Evolutionary conservation across 2,113 vertebrate species (phyloP).

Genomic region (Anhinga rufa): DNA sequence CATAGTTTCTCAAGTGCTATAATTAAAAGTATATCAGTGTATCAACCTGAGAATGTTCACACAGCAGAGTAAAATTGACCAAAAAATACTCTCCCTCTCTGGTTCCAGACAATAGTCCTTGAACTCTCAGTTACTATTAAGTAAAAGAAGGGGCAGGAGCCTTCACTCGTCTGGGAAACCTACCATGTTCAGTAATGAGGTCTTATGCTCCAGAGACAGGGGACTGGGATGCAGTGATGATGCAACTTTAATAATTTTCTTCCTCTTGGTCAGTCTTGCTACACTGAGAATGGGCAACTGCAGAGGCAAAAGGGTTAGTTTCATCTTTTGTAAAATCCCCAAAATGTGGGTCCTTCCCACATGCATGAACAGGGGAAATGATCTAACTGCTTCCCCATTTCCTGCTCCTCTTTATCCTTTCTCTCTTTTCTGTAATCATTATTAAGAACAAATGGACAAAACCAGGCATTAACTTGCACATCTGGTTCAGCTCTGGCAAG

Average conservation of each 20-base stretch:
- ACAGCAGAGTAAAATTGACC: neutral
- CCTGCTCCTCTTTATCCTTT: neutral
- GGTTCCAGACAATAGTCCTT: neutral
- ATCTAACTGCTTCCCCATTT: neutral
- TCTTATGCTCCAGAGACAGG: neutral
- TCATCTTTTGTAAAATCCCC: neutral
- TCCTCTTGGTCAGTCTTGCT: neutral
- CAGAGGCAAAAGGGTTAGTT: neutral
- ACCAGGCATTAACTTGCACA: neutral
- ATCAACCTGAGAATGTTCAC: neutral
- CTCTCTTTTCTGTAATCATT: neutral
- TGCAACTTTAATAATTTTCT: neutral
- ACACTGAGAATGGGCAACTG: neutral
- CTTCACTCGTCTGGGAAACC: neutral
- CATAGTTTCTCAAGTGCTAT: neutral
- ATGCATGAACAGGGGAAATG: neutral
- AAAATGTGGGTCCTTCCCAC: neutral
- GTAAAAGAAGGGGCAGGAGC: neutral
- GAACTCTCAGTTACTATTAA: neutral
- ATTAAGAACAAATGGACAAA: neutral
- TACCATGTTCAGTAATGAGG: neutral
- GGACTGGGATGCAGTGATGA: neutral
- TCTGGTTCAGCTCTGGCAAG: slow-evolving; percentile 6
- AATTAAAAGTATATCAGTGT: neutral
- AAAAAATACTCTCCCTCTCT: neutral